A percentile compares a stretch with the other conserved stretches of the same genome.
phyloP scores from a whole-genome alignment of 2,113 vertebrate genomes.

The Gadus macrocephalus region DNA sequence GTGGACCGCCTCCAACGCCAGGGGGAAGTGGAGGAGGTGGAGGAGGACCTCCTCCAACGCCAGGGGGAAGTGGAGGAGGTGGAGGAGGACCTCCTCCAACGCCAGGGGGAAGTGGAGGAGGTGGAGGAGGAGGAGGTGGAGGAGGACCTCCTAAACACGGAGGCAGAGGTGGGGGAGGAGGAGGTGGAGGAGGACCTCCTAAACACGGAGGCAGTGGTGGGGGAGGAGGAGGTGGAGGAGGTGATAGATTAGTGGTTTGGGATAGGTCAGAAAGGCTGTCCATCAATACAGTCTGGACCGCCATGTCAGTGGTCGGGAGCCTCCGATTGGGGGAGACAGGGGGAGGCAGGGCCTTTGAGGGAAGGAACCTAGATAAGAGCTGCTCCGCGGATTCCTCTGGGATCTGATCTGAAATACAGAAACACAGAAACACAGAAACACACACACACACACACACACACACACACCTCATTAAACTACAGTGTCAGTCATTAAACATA shows the following conservation, averaged over 20 bases:
- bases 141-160: slow-evolving; percentile 31
- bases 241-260: neutral
- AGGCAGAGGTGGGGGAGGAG: slow-evolving; percentile 38
- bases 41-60: slow-evolving; percentile 41
- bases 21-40: slow-evolving; percentile 26
- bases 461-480: neutral
- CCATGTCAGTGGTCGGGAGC: slow-evolving; percentile 49
- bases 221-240: slow-evolving; percentile 18
- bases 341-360: slow-evolving; percentile 64
- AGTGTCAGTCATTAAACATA: too few species aligned
- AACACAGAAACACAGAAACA: neutral
- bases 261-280: neutral
- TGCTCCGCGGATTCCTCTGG: slow-evolving; percentile 60
- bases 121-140: slow-evolving; percentile 31
- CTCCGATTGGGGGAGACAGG: slow-evolving; percentile 30
- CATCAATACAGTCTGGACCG: slow-evolving; percentile 54
- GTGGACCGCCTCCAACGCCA: slow-evolving; percentile 11
- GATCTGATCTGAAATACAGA: slow-evolving; percentile 40
- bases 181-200: slow-evolving; percentile 27
- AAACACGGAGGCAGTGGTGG: slow-evolving; percentile 34
- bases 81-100: slow-evolving; percentile 43
- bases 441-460: slow-evolving; percentile 2
- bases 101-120: slow-evolving; percentile 24
- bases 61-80: slow-evolving; percentile 26
- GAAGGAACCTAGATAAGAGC: slow-evolving; percentile 78